These are phyloP conservation scores for Sciurus vulgaris DNA, from an alignment of 2,797 vertebrate genomes.

Conservation along the genomic window DNA sequence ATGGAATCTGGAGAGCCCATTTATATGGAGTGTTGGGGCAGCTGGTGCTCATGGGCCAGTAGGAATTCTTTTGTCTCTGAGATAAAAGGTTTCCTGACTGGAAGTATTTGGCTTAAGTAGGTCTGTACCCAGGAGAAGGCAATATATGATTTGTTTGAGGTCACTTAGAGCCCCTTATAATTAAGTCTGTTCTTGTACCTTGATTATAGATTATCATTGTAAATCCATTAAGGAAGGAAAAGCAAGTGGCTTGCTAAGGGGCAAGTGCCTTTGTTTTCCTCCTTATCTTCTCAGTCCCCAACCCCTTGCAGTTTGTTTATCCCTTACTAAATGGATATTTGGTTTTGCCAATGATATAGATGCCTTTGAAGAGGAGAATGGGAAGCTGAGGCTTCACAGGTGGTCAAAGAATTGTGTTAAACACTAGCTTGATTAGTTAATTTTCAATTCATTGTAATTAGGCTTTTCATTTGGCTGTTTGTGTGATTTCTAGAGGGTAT, in stretches of 20 bases:
- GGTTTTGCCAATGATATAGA: conserved; percentile 38
- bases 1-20: conserved; percentile 43
- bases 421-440: conserved; percentile 46
- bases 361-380: conserved; percentile 55
- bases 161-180: conserved; percentile 61
- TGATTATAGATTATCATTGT: conserved; percentile 63
- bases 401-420: conserved; percentile 60
- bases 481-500: neutral
- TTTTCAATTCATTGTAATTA: conserved; percentile 57
- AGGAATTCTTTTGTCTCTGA: conserved; percentile 68
- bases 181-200: conserved; percentile 56
- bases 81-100: conserved; percentile 73
- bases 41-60: neutral
- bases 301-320: conserved; percentile 67
- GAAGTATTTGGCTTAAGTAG: conserved; percentile 43
- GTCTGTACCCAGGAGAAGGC: conserved; percentile 32
- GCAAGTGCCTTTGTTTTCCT: conserved; percentile 70
- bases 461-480: neutral
- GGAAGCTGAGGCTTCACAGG: conserved; percentile 20
- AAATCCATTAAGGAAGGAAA: conserved; percentile 73
- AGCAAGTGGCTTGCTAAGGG: conserved; percentile 56
- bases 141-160: conserved; percentile 55
- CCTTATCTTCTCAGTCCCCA: neutral
- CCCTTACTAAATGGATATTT: conserved; percentile 46
- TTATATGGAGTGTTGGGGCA: neutral